A percentile compares a stretch with the other conserved stretches of the same genome.
Evolutionary conservation across 23 tunicate genomes (phyloP).

Genomic region (Trididemnum nubilum): DNA sequence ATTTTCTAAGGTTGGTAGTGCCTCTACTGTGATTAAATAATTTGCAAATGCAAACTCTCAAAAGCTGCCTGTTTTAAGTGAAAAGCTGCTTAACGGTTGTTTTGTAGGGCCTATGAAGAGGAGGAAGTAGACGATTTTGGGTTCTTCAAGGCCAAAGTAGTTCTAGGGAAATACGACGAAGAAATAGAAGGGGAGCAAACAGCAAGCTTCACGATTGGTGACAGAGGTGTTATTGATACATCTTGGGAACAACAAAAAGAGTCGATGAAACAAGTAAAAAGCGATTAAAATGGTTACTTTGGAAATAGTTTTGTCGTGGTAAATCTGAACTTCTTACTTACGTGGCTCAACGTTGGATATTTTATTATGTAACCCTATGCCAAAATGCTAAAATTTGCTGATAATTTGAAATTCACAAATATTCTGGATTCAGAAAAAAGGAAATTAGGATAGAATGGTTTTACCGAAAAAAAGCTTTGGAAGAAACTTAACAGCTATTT

Average conservation of each 20-base stretch:
- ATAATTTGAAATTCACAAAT: too few relatives aligned
- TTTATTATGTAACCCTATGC: constrained; percentile 13
- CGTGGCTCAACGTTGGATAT: neutral
- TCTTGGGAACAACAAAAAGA: constrained; percentile 94
- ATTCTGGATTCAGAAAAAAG: too few relatives aligned
- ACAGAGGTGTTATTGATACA: constrained; percentile 64
- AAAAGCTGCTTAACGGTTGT: too few relatives aligned
- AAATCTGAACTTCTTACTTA: too few relatives aligned
- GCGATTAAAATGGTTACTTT: neutral
- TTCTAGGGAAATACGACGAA: constrained; percentile 95
- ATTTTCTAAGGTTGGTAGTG: too few relatives aligned
- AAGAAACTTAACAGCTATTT: too few relatives aligned
- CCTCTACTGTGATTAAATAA: too few relatives aligned
- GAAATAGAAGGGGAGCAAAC: constrained; percentile 84
- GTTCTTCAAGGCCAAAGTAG: constrained; percentile 71
- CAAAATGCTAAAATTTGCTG: too few relatives aligned
- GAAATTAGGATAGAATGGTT: too few relatives aligned
- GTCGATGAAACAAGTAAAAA: constrained; percentile 70
- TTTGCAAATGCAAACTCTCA: too few relatives aligned
- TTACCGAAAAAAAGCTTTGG: too few relatives aligned
- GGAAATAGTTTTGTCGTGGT: neutral
- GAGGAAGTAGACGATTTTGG: constrained; percentile 90
- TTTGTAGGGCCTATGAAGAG: constrained; percentile 83
- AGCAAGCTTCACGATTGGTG: constrained; percentile 81
- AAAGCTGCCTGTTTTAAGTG: too few relatives aligned